Conservation (phyloP, 2,113 vertebrate species). For the Pachypanchax playfairii region DNA sequence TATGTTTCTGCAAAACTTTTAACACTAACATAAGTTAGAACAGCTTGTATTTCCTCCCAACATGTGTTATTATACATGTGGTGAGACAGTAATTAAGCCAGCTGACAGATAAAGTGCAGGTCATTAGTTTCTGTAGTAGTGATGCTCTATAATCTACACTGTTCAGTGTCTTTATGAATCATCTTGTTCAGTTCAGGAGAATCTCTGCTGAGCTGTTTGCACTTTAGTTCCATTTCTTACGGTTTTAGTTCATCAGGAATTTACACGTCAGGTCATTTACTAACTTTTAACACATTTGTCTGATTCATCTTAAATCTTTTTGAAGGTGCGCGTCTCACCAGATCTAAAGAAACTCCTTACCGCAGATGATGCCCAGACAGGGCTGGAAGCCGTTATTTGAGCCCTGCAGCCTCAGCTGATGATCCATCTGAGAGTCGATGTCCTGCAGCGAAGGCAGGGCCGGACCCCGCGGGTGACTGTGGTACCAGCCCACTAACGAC, state of each 20-base stretch:
- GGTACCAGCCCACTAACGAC: conserved; percentile 96
- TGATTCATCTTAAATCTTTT: no score
- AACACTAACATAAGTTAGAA: background rate
- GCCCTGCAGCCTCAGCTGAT: conserved; percentile 93
- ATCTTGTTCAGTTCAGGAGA: background rate
- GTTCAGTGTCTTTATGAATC: background rate
- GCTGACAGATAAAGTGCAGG: background rate
- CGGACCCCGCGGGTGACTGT: conserved; percentile 91
- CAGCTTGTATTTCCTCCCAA: background rate
- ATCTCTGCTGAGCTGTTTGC: background rate
- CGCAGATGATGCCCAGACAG: conserved; percentile 93
- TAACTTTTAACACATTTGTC: no score
- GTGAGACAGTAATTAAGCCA: background rate
- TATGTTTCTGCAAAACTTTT: background rate
- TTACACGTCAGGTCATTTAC: background rate
- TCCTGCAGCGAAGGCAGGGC: conserved; percentile 93
- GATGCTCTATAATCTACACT: background rate
- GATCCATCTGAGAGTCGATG: conserved; percentile 96
- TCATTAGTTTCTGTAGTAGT: background rate
- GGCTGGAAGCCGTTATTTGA: conserved; percentile 95
- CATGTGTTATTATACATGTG: background rate
- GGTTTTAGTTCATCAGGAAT: background rate
- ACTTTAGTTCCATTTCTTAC: background rate
- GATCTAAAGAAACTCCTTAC: no score
- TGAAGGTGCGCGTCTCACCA: no score